Evolutionary conservation across 1,140 invertebrate genomes (phyloP), one percentile per base, ranked within the genome.

Genomic region (Drosophila baimaii): DNA sequence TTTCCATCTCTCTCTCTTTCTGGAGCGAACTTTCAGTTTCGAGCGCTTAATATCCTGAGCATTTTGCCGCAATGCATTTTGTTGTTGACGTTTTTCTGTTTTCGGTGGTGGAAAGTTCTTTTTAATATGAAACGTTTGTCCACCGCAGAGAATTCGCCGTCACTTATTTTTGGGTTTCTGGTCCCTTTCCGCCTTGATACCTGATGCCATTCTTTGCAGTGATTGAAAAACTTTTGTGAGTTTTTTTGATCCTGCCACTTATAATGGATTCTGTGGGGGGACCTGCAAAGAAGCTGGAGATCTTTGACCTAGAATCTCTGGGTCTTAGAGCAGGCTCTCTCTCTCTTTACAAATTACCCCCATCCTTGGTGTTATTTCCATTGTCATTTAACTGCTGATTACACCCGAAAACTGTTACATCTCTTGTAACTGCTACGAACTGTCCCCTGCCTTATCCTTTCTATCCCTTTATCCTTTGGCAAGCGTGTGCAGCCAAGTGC

Each of bases 171-270:
- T 27, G 23, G 10, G 19, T 58, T 23, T 59, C 12, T 46, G 31
- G 17, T 35, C 17, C 39, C 41, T 52, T 47, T 47, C n/a, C n/a
- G 10, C 46, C 46, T 37, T 37, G 29, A 31, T 49, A 55, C 25
- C 64, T 74, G 55, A 49, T 59, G n/a, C 62, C 54, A 78, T 57
- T 59, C 65, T 66, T 52, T 10, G 52, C 76, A 54, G 72, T 84
- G 81, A 84, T 84, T 84, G 81, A 84, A 84, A 84, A 84, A 84
- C 81, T 84, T 84, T 84, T 39, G 21, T 25, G 33, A 68, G 31
- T 65, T 68, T 68, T 68, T 68, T 49, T 68, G 64, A 65, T 69
- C 62, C 62, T 51, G 35, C 19, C 49, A 43, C 62, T 43, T 49
- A 33, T 21, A 25, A 47, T 47, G 61, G 59, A 49, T 51, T 65